Evolutionary conservation across 2,113 vertebrate species (phyloP), one percentile per base, ranked within the genome.

Genomic region (Orientallactaga bullata): DNA sequence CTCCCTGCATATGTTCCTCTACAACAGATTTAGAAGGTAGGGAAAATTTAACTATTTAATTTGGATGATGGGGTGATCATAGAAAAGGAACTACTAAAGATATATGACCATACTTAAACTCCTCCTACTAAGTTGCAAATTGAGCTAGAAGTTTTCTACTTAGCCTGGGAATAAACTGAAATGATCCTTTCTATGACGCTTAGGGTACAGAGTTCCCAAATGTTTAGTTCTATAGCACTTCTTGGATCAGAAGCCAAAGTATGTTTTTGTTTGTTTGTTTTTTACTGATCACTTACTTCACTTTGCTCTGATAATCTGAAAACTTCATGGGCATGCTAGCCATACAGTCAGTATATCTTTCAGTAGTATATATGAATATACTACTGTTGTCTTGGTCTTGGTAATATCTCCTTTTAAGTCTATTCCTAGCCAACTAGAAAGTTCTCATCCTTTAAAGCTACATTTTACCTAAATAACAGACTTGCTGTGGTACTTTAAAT

Each of bases 21-120:
- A 37, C 28, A n/a, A 37, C 71, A 76, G 47, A 87, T 85, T 85
- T 37, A 85, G 42, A 91, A 2, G 37, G 23, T 20, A 76, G 28
- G 37, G n/a, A 63, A 87, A 47, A 21, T 81, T 66, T 95, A 76
- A 74, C 39, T 76, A 60, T 91, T 84, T 93, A 66, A 23, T 83
- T 95, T 87, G 68, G 24, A 94, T 32, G 7, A 73, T 24, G 15
- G 55, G 21, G 11, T 66, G 61, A 87, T 88, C 32, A 63, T 91
- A 83, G 37, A 23, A 84, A 93, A 79, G 28, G 15, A 84, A 78
- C 37, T 69, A 5, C 73, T 42, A 68, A 91, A 89, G 11, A 4
- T 35, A 0, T 68, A 4, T 85, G 39, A 3, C n/a, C 69, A 32
- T 86, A 86, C 69, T 91, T 94, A 88, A 93, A 71, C 51, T 89